phyloP scores from a whole-genome alignment of 2,113 vertebrate genomes.

The Heterotis niloticus region DNA sequence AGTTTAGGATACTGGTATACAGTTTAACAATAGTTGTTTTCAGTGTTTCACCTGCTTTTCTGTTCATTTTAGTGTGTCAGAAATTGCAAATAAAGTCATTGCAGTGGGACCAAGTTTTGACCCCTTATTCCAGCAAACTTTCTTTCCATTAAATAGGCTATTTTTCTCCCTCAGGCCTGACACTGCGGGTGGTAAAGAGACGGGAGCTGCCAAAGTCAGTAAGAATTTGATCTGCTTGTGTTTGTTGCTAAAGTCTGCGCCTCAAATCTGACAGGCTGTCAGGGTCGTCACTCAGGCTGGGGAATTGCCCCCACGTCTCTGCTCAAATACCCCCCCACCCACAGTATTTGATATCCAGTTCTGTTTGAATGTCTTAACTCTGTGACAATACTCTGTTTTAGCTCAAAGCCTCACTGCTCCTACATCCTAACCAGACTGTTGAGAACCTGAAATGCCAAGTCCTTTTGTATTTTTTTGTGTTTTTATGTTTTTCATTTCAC shows the following conservation, averaged over 20 bases:
- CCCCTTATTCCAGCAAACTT: not conserved
- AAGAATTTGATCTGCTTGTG: constrained; percentile 90
- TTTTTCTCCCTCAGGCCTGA: constrained; percentile 71
- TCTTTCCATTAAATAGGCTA: not conserved
- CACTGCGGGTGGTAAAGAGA: constrained; percentile 90
- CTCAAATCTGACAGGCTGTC: constrained; percentile 75
- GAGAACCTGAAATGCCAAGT: not conserved
- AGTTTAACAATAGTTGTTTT: too few relatives aligned
- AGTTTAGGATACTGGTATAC: too few relatives aligned
- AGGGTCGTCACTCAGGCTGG: constrained; percentile 62
- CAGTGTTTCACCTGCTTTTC: too few relatives aligned
- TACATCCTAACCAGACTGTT: not conserved
- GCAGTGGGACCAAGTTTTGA: too few relatives aligned
- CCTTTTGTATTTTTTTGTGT: not conserved
- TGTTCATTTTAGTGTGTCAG: too few relatives aligned
- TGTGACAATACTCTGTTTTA: not conserved
- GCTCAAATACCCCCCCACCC: constrained; percentile 23
- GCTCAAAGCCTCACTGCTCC: not conserved
- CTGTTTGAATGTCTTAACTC: constrained; percentile 9
- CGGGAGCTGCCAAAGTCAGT: constrained; percentile 99
- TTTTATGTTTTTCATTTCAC: not conserved
- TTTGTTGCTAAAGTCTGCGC: constrained; percentile 80
- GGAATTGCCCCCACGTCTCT: constrained; percentile 29
- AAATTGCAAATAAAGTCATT: too few relatives aligned
- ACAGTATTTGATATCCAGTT: constrained; percentile 7